A percentile compares a stretch with the other conserved stretches of the same genome.
phyloP scores from a whole-genome alignment of 2,797 vertebrate genomes.

The Channa striata region DNA sequence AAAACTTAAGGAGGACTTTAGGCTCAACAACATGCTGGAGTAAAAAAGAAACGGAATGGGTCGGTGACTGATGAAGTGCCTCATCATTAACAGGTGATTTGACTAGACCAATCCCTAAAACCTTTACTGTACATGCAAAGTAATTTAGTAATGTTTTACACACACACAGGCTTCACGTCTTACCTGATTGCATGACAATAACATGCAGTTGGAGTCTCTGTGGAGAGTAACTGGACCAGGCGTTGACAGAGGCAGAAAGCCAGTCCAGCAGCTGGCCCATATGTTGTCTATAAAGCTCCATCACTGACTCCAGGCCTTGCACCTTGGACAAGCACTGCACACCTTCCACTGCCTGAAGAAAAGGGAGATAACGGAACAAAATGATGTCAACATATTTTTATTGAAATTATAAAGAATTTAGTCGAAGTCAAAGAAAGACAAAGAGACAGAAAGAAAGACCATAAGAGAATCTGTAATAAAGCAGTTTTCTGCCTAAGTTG shows the following conservation, averaged over 20 bases:
- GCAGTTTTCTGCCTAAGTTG: slow-evolving; percentile 17
- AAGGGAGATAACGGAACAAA: background rate
- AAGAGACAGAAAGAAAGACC: background rate
- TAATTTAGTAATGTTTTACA: slow-evolving; percentile 26
- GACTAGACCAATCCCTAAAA: slow-evolving; percentile 21
- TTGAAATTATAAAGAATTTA: slow-evolving; percentile 5
- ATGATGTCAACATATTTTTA: background rate
- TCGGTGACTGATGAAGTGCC: slow-evolving; percentile 13
- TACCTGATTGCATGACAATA: slow-evolving; percentile 89
- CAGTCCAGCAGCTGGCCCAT: slow-evolving; percentile 87
- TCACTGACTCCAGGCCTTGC: slow-evolving; percentile 74
- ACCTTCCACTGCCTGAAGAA: slow-evolving; percentile 84
- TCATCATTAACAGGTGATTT: slow-evolving; percentile 12
- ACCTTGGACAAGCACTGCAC: slow-evolving; percentile 81
- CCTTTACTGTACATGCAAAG: slow-evolving; percentile 5
- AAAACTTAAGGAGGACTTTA: slow-evolving; percentile 15
- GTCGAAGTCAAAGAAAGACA: background rate
- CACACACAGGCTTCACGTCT: slow-evolving; percentile 56
- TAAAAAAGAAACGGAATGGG: slow-evolving; percentile 9
- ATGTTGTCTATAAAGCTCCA: slow-evolving; percentile 88
- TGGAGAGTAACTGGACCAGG: slow-evolving; percentile 87
- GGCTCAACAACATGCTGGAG: background rate
- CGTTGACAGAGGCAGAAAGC: slow-evolving; percentile 81
- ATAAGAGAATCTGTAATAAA: background rate
- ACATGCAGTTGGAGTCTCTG: slow-evolving; percentile 89